A percentile compares a stretch with the other conserved stretches of the same genome.
Conservation (phyloP, 1,140 invertebrate species). For the Micrasema minimum region DNA sequence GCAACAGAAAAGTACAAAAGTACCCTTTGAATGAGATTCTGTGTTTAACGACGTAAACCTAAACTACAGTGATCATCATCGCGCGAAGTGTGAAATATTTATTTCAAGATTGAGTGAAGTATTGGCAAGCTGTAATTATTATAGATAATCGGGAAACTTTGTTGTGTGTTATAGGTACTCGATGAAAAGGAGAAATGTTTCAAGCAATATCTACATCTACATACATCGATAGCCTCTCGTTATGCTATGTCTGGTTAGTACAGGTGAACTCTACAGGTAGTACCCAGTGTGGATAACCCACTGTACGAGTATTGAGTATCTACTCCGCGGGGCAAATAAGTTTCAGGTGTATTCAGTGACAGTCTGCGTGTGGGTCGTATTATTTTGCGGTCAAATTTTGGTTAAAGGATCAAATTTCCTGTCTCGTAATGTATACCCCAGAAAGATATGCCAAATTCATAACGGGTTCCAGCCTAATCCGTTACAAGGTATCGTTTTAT, state of each 20-base stretch:
- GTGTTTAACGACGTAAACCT: too few relatives aligned
- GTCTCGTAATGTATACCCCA: slow-evolving; percentile 43
- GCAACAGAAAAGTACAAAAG: too few relatives aligned
- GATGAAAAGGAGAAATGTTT: not conserved
- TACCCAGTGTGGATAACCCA: slow-evolving; percentile 7
- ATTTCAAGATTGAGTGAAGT: too few relatives aligned
- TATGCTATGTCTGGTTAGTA: not conserved
- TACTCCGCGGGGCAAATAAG: not conserved
- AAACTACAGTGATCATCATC: too few relatives aligned
- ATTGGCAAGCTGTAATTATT: too few relatives aligned
- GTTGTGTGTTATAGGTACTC: too few relatives aligned
- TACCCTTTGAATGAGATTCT: too few relatives aligned
- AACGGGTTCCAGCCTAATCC: slow-evolving; percentile 7
- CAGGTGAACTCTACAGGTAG: slow-evolving; percentile 1
- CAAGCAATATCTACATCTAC: too few relatives aligned
- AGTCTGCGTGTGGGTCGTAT: slow-evolving; percentile 35
- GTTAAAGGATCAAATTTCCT: slow-evolving; percentile 49
- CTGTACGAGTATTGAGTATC: too few relatives aligned
- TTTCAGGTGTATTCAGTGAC: slow-evolving; percentile 31
- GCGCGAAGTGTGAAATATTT: too few relatives aligned
- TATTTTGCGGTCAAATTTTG: slow-evolving; percentile 51
- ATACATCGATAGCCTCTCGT: not conserved
- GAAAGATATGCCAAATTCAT: slow-evolving; percentile 29
- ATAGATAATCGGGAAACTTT: too few relatives aligned
- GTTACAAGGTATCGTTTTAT: slow-evolving; percentile 26